These are phyloP conservation scores for Crambe crambe DNA, from an alignment of 37 sponge, comb jelly and placozoan species.

Conservation along the genomic window DNA sequence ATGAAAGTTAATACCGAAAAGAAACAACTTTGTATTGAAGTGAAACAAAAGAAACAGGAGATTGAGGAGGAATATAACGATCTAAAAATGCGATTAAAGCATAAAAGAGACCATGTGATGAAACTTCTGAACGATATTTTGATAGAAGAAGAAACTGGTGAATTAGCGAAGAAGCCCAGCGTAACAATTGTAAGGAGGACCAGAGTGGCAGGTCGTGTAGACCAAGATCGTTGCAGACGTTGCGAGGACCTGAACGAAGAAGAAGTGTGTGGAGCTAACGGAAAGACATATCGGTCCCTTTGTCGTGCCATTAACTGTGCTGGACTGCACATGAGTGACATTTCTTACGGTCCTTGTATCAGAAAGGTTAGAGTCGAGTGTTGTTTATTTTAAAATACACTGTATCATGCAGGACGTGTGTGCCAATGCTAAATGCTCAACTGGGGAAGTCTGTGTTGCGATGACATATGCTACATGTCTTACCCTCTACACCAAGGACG, in stretches of 20 bases:
- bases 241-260: slow-evolving; percentile 46
- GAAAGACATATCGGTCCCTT: slow-evolving; percentile 50
- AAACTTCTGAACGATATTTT: neutral
- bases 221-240: slow-evolving; percentile 1
- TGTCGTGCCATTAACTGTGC: slow-evolving; percentile 71
- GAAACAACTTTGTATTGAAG: neutral
- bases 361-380: slow-evolving; percentile 6
- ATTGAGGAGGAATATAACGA: neutral
- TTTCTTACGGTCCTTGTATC: slow-evolving; percentile 32
- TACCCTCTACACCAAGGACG: slow-evolving; percentile 17
- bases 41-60: neutral
- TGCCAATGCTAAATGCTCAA: neutral
- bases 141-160: neutral
- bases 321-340: slow-evolving; percentile 17
- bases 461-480: slow-evolving; percentile 23
- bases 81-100: neutral
- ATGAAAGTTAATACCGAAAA: no score
- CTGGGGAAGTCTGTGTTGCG: slow-evolving; percentile 22
- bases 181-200: neutral
- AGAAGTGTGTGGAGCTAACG: slow-evolving; percentile 62
- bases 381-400: neutral
- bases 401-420: slow-evolving; percentile 39
- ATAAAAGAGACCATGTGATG: neutral
- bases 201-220: neutral
- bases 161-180: neutral